These are phyloP conservation scores for Limenitis camilla DNA, from an alignment of 2,888 invertebrate genomes.

Conservation along the genomic window DNA sequence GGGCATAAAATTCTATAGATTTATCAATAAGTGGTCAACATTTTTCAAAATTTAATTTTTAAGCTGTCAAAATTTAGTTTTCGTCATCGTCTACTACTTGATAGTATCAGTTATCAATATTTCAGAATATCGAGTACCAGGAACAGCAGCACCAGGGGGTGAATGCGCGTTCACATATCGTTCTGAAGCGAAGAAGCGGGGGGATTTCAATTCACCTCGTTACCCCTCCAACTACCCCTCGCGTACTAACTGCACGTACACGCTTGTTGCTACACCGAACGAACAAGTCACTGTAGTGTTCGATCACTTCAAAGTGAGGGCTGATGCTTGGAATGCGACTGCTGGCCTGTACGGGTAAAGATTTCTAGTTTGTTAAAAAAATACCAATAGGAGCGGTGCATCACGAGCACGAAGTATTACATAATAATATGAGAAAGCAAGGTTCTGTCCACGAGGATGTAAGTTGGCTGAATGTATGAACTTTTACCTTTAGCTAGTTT, in stretches of 20 bases:
- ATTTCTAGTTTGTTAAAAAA: background rate
- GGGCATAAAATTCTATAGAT: no score
- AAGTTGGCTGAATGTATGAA: no score
- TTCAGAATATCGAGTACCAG: conserved; percentile 93
- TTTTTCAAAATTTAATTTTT: no score
- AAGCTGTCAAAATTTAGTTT: no score
- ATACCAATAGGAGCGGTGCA: background rate
- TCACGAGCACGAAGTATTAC: no score
- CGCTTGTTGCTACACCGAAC: conserved; percentile 88
- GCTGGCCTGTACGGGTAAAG: conserved; percentile 66
- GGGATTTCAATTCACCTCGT: conserved; percentile 95
- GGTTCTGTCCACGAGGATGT: no score
- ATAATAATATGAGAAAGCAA: no score
- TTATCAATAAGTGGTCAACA: no score
- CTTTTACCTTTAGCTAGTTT: no score
- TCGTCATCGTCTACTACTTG: no score
- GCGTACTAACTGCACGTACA: conserved; percentile 94
- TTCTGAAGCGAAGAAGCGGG: conserved; percentile 88
- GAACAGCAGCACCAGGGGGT: conserved; percentile 93
- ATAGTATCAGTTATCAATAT: no score
- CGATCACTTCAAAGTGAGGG: conserved; percentile 92
- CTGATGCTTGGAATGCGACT: conserved; percentile 85
- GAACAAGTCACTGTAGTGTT: conserved; percentile 94
- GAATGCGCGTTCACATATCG: conserved; percentile 93
- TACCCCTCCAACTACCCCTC: conserved; percentile 98